Base-by-base conservation (phyloP, 2,888 invertebrate genomes). In the Danaus chrysippus region DNA sequence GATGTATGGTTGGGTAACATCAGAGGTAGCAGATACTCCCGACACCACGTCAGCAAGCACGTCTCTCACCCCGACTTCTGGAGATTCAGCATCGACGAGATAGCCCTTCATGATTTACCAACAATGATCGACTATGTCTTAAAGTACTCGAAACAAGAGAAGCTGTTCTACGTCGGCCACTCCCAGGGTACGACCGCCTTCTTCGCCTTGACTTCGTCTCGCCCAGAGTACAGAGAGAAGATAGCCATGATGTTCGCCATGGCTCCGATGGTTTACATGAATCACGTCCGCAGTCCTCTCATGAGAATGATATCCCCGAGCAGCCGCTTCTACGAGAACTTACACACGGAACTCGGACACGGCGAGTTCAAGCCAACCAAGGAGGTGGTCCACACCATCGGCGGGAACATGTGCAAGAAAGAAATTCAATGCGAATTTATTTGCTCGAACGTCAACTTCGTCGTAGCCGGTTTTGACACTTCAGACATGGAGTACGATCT, bases 371-470 rank as follows among this genome's bases (percentile, higher is more conserved):
- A 73, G 57, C 86, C 86, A 2, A 78, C 65, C 72, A 72, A 74
- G 64, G 82, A 83, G 59, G 49, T 85, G 54, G 73, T 87, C 34
- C 67, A 74, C 54, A 76, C 77, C 11, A 67, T 83, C 59, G 90
- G 90, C 13, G 89, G 89, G 13, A 73, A 74, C 66, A 78, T 87
- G 82, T 83, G 83, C 70, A 74, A 79, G 65, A 77, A 79, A 8
- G 78, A 80, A 65, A 79, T 84, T 66, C 85, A 85, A 53, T 82
- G 81, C 65, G 89, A 92, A 71, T 76, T 85, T 43, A 72, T 94
- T 5, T 94, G 94, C 76, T 86, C 92, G 59, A 92, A 93, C 75
- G 73, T 93, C 10, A 83, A 94, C 69, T 94, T 94, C 76, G 82
- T 94, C 17, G 82, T 94, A 63, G 87, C 92, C 46, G 95, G 95